Evolutionary conservation across 2,888 invertebrate species (phyloP).

Genomic region (Ichneumoninae sp.): DNA sequence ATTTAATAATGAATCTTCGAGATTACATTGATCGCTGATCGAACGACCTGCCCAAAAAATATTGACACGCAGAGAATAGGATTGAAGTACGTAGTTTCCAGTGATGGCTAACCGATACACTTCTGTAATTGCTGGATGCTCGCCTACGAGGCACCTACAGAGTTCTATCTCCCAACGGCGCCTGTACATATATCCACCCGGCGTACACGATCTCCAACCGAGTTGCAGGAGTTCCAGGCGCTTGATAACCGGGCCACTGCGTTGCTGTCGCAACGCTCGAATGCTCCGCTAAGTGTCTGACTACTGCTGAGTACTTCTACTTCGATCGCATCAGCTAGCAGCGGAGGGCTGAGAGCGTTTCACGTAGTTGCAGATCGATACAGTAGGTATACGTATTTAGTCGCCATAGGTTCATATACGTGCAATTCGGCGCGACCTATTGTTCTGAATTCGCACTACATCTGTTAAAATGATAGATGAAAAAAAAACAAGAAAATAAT

Average conservation of each 20-base stretch:
- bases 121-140: background rate
- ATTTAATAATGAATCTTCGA: background rate
- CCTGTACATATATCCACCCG: slow-evolving; percentile 34
- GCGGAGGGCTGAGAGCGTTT: background rate
- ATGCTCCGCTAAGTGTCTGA: slow-evolving; percentile 28
- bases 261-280: slow-evolving; percentile 13
- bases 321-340: slow-evolving; percentile 7
- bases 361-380: background rate
- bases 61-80: background rate
- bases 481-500: too few species aligned
- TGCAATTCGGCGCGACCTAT: background rate
- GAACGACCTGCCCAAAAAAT: background rate
- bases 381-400: background rate
- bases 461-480: too few species aligned
- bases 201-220: slow-evolving; percentile 20
- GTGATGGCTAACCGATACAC: background rate
- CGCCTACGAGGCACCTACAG: background rate
- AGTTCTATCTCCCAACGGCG: slow-evolving; percentile 8
- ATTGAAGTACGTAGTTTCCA: background rate
- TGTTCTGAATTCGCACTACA: too few species aligned
- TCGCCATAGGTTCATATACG: background rate
- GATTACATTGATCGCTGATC: background rate
- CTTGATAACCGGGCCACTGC: slow-evolving; percentile 27
- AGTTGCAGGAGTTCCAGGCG: slow-evolving; percentile 53
- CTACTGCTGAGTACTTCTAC: slow-evolving; percentile 32